These are phyloP conservation scores for Tenthredo mesomela DNA, from an alignment of 2,888 invertebrate species.

Conservation along the genomic window DNA sequence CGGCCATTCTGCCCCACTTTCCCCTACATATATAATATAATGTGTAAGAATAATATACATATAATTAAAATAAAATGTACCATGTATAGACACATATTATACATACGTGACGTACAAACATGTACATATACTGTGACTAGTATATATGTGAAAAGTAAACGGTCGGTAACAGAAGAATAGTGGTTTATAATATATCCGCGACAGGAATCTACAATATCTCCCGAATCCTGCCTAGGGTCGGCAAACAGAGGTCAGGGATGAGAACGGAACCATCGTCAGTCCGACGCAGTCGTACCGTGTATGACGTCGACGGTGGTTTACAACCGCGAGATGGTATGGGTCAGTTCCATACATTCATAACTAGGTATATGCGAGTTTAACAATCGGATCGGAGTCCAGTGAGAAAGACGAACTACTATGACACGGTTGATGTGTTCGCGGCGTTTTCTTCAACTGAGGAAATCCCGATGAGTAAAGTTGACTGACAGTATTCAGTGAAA, in stretches of 20 bases:
- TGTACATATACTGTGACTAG: too few species aligned
- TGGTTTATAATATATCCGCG: background rate
- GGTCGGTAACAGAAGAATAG: background rate
- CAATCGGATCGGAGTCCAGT: conserved; percentile 5
- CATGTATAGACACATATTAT: too few species aligned
- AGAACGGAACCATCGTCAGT: background rate
- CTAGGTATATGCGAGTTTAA: background rate
- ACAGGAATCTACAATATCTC: conserved; percentile 15
- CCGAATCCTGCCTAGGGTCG: background rate
- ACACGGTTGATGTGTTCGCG: background rate
- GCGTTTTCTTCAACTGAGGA: background rate
- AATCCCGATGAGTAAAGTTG: background rate
- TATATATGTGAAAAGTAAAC: background rate
- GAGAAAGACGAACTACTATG: background rate
- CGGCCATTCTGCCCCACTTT: too few species aligned
- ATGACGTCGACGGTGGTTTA: conserved; percentile 18
- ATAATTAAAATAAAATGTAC: too few species aligned
- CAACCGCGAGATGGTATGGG: background rate
- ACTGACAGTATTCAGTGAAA: background rate
- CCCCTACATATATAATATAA: too few species aligned
- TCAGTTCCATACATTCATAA: background rate
- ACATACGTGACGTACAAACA: too few species aligned
- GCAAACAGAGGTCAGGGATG: conserved; percentile 33
- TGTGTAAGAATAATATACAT: too few species aligned
- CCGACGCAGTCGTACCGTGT: conserved; percentile 27